Evolutionary conservation across 2,888 invertebrate genomes (phyloP), one percentile per base, ranked within the genome.

Genomic region (Athalia cordata): DNA sequence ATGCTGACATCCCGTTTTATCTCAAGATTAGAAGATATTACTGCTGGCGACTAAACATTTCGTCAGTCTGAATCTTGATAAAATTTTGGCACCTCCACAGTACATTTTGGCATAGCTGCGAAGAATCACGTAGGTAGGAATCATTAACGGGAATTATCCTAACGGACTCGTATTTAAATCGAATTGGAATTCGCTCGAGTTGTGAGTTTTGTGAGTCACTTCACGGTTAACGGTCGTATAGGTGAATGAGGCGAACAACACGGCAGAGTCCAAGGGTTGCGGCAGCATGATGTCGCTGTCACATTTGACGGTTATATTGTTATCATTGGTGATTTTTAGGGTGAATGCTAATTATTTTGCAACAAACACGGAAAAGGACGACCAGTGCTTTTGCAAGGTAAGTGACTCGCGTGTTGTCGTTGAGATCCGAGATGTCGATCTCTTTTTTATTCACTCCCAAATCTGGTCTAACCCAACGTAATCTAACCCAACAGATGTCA

Each of bases 321-420:
- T 80, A 5, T 68, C 79, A 15, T 52, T 84, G 79, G 65, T 79
- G 52, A 49, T 79, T 50, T 75, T 78, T 15, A 61, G 80, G 15
- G 82, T 67, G 15, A 77, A 80, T 72, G 81, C 84, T 74, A 88
- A 86, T 83, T 87, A 87, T 79, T 88, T 89, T 66, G 84, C 83
- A 68, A 83, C 85, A n/a, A 86, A 85, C 78, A 81, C 76, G 43
- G 80, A 77, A 29, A 84, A 78, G 5, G 82, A 85, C 61, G 87
- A 88, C 77, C 88, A 89, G 77, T 88, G 88, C 70, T 88, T 89
- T 67, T 88, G 88, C 81, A 86, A 88, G 86, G 88, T 88, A 85
- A 80, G n/a, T 6, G 77, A 52, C 11, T 59, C 49, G 62, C 29
- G 29, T 66, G 6, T 49, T 11, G 64, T 64, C 29, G 49, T 11